Evolutionary conservation across 2,888 invertebrate species (phyloP), one percentile per base, ranked within the genome.

Genomic region (Tanypteryx hageni): DNA sequence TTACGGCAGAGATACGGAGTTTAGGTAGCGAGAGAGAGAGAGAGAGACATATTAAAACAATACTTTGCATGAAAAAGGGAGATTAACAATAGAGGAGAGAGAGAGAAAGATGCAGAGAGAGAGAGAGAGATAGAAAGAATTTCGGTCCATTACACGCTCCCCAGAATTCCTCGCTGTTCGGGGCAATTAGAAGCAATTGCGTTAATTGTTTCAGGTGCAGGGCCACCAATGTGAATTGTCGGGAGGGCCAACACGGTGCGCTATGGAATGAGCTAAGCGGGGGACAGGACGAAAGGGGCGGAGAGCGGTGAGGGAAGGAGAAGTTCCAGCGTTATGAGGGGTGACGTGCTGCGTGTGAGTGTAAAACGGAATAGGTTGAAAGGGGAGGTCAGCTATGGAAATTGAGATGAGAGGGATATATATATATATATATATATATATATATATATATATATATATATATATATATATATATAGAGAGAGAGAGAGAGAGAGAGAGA

Each of bases 171-270:
- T 0, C 27, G 44, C 44, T 44, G 76, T 27, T 13, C 76, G 27
- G 27, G 76, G 76, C 76, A 76, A 76, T 76, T 76, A 76, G 76
- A 8, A 76, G 76, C 76, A 27, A 76, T 76, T 76, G 76, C 76
- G 76, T 18, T 76, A 27, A 76, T 76, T 76, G 76, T 76, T 76
- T 76, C 76, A 76, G 76, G 76, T 76, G 76, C 10, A n/a, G 64
- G 64, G 64, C 14, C 64, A 27, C 76, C 27, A 14, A 27, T 27
- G 76, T 27, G 76, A 27, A 76, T 76, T 76, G 76, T 27, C 22
- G 22, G 1, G 22, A 27, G 76, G 76, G 76, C n/a, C 27, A 27
- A 11, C 22, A 76, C 27, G 1, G 22, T 9, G 5, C 4, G 11
- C 44, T 44, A 44, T 44, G 44, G 44, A 16, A 64, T 76, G 76